Evolutionary conservation across 2,113 vertebrate genomes (phyloP).

Genomic region (Pseudorasbora parva): DNA sequence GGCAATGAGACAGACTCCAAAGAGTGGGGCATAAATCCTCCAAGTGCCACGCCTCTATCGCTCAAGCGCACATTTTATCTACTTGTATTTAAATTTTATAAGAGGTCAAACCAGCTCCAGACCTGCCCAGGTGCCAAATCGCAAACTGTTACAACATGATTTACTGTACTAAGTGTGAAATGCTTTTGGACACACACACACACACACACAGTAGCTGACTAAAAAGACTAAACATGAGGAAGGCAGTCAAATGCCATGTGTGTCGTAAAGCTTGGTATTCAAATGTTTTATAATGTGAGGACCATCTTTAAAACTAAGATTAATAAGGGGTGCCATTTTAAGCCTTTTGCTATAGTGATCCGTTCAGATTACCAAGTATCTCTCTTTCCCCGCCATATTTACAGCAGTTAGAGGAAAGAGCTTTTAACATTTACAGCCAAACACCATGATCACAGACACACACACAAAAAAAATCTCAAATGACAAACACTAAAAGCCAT

Average conservation of each 20-base stretch:
- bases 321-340: neutral
- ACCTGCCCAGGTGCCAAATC: neutral
- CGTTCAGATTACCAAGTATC: neutral
- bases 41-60: neutral
- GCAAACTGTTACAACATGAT: neutral
- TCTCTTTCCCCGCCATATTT: neutral
- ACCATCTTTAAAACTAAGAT: neutral
- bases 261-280: neutral
- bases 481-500: conserved; percentile 3
- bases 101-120: conserved; percentile 20
- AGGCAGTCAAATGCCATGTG: neutral
- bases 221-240: neutral
- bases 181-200: neutral
- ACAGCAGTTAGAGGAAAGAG: neutral
- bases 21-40: conserved; percentile 5
- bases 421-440: conserved; percentile 3
- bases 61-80: conserved; percentile 10
- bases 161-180: neutral
- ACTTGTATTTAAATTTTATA: conserved; percentile 17
- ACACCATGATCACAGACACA: neutral
- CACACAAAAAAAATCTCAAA: neutral
- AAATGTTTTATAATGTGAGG: neutral
- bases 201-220: neutral
- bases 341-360: neutral
- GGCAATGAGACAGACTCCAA: neutral